Evolutionary conservation across 1,140 invertebrate genomes (phyloP), one percentile per base, ranked within the genome.

Genomic region (Tenebrio molitor): DNA sequence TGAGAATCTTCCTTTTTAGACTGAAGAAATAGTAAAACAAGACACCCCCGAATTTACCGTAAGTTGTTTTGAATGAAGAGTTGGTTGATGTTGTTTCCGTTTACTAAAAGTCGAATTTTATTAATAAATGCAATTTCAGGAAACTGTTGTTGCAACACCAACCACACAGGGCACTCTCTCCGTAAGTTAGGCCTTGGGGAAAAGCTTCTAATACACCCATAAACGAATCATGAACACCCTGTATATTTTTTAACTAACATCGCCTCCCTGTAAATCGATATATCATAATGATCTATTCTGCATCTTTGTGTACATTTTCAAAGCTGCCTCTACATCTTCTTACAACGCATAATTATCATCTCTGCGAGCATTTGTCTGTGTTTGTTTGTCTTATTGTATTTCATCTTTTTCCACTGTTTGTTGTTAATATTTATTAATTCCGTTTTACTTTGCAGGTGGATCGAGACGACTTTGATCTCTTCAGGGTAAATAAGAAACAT

Each of bases 221-320:
- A 58, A 39, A 25, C n/a, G 50, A 58, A 29, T 58, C 50, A 58
- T 58, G 12, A 29, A 58, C 50, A 58, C 50, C 50, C 50, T 58
- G 50, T 58, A 58, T 58, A 58, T 50, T 58, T n/a, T 53, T 58
- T 58, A 58, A 58, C 50, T 58, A 58, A 58, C 50, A 58, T 29
- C 10, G 46, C 19, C 21, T 46, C 14, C n/a, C 10, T 39, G 12
- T 39, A 29, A 29, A 39, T 39, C 19, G 5, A 53, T 7, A 14
- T 44, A 23, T 53, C 16, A 53, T 53, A 12, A 53, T 53, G 46
- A 7, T 53, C 46, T 53, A 10, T 53, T 23, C 46, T 53, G 12
- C 29, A 21, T 53, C 50, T 58, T 29, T 53, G 36, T 58, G 23
- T 58, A 12, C 12, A 33, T 58, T 58, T 58, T 39, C 36, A 39